A percentile compares a stretch with the other conserved stretches of the same genome.
These are phyloP conservation scores for Diaperis boleti DNA, from an alignment of 2,888 invertebrate species.

Conservation along the genomic window DNA sequence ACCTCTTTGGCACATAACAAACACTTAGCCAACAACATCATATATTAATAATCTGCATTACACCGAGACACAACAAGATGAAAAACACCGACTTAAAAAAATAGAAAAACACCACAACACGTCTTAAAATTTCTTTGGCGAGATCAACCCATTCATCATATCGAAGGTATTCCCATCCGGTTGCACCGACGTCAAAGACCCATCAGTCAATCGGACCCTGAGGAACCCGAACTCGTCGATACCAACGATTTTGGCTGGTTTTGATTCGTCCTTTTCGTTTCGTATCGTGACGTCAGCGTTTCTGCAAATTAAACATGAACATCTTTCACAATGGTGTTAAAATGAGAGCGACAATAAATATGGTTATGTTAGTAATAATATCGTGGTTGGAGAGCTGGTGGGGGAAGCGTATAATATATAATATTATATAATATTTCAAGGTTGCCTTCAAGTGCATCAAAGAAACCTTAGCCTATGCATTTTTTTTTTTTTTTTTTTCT, in stretches of 20 bases:
- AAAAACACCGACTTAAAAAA: conserved; percentile 25
- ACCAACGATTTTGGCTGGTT: conserved; percentile 79
- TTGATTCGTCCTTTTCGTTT: conserved; percentile 67
- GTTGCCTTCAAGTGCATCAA: too few relatives aligned
- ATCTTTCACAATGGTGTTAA: too few relatives aligned
- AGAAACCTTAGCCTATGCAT: too few relatives aligned
- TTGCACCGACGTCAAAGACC: conserved; percentile 78
- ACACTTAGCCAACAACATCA: conserved; percentile 16
- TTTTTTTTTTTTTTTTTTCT: too few relatives aligned
- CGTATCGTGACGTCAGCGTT: conserved; percentile 78
- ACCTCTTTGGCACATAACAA: too few relatives aligned
- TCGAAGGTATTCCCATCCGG: conserved; percentile 98
- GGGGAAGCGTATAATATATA: too few relatives aligned
- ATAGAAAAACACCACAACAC: conserved; percentile 25
- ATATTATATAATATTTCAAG: too few relatives aligned
- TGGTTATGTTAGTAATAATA: too few relatives aligned
- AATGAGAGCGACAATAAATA: too few relatives aligned
- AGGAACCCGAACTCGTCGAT: conserved; percentile 91
- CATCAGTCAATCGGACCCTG: conserved; percentile 74
- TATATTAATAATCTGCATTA: conserved; percentile 17
- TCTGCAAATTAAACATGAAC: conserved; percentile 71
- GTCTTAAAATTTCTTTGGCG: conserved; percentile 69
- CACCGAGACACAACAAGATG: conserved; percentile 24
- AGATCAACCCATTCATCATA: conserved; percentile 90
- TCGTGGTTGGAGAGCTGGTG: too few relatives aligned